Conservation (phyloP, 1,140 invertebrate species). For the Euwallacea similis region DNA sequence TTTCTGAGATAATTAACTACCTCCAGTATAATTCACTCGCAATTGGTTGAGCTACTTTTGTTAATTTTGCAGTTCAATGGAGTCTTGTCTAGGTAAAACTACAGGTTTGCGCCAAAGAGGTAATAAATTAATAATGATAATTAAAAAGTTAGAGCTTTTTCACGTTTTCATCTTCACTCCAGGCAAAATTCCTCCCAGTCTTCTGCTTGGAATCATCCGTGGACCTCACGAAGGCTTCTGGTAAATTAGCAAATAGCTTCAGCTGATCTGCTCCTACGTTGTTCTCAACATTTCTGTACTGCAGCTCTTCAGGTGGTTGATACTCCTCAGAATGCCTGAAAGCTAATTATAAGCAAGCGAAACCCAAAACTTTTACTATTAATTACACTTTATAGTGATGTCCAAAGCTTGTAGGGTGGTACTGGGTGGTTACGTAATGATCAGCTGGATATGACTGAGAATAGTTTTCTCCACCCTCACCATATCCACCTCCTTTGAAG, state of each 20-base stretch:
- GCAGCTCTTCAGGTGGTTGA: neutral
- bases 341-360: neutral
- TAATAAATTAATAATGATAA: too few relatives aligned
- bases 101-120: too few relatives aligned
- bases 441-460: constrained; percentile 2
- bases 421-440: constrained; percentile 19
- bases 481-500: constrained; percentile 37
- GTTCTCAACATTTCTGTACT: constrained; percentile 25
- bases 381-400: constrained; percentile 36
- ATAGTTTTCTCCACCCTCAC: neutral
- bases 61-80: too few relatives aligned
- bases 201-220: constrained; percentile 25
- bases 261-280: constrained; percentile 36
- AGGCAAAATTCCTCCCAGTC: constrained; percentile 60
- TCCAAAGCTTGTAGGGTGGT: constrained; percentile 42
- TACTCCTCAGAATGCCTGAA: constrained; percentile 23
- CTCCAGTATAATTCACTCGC: too few relatives aligned
- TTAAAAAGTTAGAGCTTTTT: neutral
- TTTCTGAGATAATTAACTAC: too few relatives aligned
- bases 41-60: too few relatives aligned
- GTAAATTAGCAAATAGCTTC: constrained; percentile 38
- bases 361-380: neutral
- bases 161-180: constrained; percentile 53
- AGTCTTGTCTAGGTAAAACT: too few relatives aligned
- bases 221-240: constrained; percentile 22